Evolutionary conservation across 2,888 invertebrate genomes (phyloP), one percentile per base, ranked within the genome.

Genomic region (Choreutis nemorana): DNA sequence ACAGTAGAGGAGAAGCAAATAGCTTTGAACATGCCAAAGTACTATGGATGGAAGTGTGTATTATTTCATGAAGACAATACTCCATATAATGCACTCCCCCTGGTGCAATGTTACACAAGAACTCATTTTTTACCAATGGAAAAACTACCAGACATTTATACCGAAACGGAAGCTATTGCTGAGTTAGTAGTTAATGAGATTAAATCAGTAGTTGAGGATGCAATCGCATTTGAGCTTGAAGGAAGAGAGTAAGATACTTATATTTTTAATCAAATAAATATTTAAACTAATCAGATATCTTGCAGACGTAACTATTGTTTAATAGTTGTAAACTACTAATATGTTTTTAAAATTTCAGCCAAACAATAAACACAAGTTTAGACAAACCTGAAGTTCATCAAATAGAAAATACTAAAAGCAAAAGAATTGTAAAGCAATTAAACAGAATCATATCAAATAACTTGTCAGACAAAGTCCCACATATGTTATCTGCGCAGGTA

Each of bases 1-100:
- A 91, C 91, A 0, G 83, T 92, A 0, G 94, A 94, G 67, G 91
- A 92, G 56, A 94, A 94, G 53, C 81, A 91, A 44, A 85, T 91
- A 29, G 90, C 89, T 43, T 50, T 93, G 13, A 93, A 93, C 56
- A 87, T 92, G 85, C 90, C 90, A 0, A 81, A 83, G 27, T 92
- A 87, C 57, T 94, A 90, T 57, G 93, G 94, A 2, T 92, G 85
- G 75, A 83, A 81, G 47, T 82, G 83, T 32, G 60, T 85, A 2
- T 63, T 83, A 45, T 53, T 92, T 3, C 58, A 68, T 2, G 90
- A 91, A 51, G 64, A 81, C 26, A 41, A 41, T 8, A 41, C 81
- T 13, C 86, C 86, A 0, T 92, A 90, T 46, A 85, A 90, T 61
- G 81, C 84, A 25, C 60, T 92, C 53, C 81, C 84, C 0, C 68